Conservation (phyloP, 1,140 invertebrate species). For the Limonius californicus region DNA sequence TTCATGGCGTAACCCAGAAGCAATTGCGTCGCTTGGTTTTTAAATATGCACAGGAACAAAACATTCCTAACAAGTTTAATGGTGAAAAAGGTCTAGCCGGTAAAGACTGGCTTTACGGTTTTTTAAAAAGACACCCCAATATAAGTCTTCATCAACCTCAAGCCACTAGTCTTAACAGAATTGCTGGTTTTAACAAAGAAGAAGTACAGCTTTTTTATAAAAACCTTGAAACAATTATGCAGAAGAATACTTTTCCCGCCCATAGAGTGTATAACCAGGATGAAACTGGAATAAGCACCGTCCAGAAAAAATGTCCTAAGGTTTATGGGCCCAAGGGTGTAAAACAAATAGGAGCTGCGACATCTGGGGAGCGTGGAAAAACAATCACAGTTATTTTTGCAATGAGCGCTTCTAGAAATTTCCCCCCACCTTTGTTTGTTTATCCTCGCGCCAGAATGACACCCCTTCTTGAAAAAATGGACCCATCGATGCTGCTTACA, state of each 20-base stretch:
- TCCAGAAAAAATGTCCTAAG: background rate
- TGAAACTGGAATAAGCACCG: background rate
- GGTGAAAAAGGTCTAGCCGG: constrained; percentile 23
- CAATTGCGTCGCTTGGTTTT: background rate
- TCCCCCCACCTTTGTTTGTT: background rate
- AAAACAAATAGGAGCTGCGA: background rate
- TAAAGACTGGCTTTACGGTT: constrained; percentile 40
- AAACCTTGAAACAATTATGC: background rate
- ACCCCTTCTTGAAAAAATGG: constrained; percentile 35
- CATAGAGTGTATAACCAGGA: background rate
- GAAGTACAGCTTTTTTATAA: background rate
- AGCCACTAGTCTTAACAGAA: background rate
- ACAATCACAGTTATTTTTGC: background rate
- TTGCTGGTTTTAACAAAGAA: background rate
- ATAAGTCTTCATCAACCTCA: background rate
- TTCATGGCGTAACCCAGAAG: background rate
- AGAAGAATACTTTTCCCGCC: background rate
- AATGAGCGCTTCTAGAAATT: background rate
- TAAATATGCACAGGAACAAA: background rate
- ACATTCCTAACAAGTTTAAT: constrained; percentile 17
- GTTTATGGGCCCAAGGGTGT: background rate
- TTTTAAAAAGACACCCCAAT: constrained; percentile 28
- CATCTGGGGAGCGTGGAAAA: background rate
- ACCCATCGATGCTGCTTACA: constrained; percentile 33
- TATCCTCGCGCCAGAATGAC: background rate